phyloP scores from a whole-genome alignment of 2,888 invertebrate genomes.

The Strigamia transsilvanica region DNA sequence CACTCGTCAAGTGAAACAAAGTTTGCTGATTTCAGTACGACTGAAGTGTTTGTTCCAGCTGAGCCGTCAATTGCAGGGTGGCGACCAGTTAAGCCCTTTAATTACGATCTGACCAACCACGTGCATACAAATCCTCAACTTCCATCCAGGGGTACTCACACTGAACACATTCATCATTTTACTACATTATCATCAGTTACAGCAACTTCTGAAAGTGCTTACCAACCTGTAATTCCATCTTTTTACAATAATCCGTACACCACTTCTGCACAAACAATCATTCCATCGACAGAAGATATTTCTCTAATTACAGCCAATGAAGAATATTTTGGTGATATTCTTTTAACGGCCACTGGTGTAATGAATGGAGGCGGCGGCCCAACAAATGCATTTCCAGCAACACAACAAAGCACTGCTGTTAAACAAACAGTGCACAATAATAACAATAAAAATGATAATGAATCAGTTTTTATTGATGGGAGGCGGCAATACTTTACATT shows the following conservation, averaged over 20 bases:
- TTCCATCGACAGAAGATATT: not conserved
- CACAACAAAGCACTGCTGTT: not conserved
- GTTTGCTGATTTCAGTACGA: not conserved
- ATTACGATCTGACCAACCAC: not conserved
- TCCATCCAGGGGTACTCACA: not conserved
- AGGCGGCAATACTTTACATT: constrained; percentile 87
- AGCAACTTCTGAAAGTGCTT: not conserved
- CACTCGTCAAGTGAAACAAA: not conserved
- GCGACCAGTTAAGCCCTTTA: not conserved
- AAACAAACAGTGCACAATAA: not conserved
- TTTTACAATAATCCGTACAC: not conserved
- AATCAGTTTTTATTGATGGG: constrained; percentile 90
- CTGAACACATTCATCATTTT: not conserved
- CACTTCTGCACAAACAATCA: not conserved
- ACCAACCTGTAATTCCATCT: not conserved
- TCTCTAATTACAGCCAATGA: constrained; percentile 45
- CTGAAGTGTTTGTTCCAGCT: constrained; percentile 3
- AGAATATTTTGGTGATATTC: constrained; percentile 7
- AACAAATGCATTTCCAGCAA: not conserved
- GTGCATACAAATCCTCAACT: not conserved
- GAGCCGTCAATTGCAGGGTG: not conserved
- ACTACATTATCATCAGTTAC: not conserved
- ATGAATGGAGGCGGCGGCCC: not conserved
- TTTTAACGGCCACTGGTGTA: constrained; percentile 46
- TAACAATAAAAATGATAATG: constrained; percentile 68